phyloP scores from a whole-genome alignment of 2,113 vertebrate genomes.

The Benthochromis sp. region DNA sequence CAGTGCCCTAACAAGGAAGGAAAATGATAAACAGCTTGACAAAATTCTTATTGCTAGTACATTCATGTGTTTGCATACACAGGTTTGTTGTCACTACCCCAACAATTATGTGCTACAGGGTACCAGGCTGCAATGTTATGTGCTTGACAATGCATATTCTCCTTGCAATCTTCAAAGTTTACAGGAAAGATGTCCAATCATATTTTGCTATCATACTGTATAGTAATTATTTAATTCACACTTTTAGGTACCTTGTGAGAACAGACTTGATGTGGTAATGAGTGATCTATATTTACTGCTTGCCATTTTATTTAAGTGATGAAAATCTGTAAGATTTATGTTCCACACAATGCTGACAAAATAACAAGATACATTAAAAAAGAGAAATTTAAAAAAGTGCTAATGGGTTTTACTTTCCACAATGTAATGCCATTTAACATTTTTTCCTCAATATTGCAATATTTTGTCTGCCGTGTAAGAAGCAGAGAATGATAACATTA shows the following conservation, averaged over 20 bases:
- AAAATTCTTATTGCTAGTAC: conserved; percentile 24
- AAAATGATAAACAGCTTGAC: conserved; percentile 25
- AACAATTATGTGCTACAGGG: neutral
- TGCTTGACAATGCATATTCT: neutral
- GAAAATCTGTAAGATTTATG: neutral
- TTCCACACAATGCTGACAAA: neutral
- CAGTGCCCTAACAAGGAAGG: neutral
- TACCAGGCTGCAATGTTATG: neutral
- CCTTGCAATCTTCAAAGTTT: neutral
- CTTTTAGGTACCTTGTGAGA: neutral
- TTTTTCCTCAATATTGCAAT: neutral
- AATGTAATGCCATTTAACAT: neutral
- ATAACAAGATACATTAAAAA: neutral
- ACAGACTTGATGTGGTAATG: neutral
- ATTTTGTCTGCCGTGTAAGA: neutral
- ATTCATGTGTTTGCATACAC: neutral
- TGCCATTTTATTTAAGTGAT: neutral
- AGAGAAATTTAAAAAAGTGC: accelerated
- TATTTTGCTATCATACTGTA: neutral
- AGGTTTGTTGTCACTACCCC: neutral
- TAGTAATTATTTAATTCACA: neutral
- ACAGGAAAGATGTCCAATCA: neutral
- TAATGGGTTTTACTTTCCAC: neutral
- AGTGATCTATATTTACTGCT: neutral
- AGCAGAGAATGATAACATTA: neutral